phyloP scores from a whole-genome alignment of 23 tunicate species.

The Styela clava region DNA sequence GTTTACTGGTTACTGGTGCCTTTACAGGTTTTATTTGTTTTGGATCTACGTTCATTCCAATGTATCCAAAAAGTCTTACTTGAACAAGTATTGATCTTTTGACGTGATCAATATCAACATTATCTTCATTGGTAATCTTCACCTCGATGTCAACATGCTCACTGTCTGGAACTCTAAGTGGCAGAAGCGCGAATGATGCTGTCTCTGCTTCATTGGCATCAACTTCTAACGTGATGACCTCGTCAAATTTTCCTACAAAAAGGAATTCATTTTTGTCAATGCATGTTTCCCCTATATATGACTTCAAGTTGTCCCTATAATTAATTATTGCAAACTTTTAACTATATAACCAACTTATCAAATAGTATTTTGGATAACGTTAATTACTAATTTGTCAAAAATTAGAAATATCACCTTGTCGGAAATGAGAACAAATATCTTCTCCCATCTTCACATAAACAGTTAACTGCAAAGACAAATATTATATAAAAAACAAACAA shows the following conservation, averaged over 20 bases:
- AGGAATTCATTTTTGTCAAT: too few relatives aligned
- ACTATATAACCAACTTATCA: too few relatives aligned
- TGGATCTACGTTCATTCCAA: too few relatives aligned
- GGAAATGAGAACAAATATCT: slow-evolving; percentile 31
- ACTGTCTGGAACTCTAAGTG: slow-evolving; percentile 21
- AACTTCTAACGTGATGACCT: not conserved
- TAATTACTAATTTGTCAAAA: too few relatives aligned
- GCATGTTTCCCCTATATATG: too few relatives aligned
- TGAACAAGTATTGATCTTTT: slow-evolving; percentile 13
- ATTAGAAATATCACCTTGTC: slow-evolving; percentile 24
- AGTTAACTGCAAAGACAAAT: slow-evolving; percentile 20
- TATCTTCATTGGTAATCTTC: not conserved
- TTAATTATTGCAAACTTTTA: too few relatives aligned
- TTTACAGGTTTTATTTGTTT: too few relatives aligned
- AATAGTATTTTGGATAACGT: too few relatives aligned
- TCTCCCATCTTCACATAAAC: slow-evolving; percentile 22
- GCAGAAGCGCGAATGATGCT: slow-evolving; percentile 4
- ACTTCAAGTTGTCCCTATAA: too few relatives aligned
- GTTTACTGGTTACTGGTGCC: too few relatives aligned
- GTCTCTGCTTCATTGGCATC: slow-evolving; percentile 6
- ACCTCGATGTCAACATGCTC: slow-evolving; percentile 3
- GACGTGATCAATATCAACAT: not conserved
- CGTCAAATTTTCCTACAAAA: slow-evolving; percentile 7
- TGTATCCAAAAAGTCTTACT: not conserved
- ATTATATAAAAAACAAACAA: not conserved